Percentiles rank a stretch among this genome's conserved stretches.
Conservation (phyloP, 2,113 vertebrate genomes). For the Oostethus manadensis region DNA sequence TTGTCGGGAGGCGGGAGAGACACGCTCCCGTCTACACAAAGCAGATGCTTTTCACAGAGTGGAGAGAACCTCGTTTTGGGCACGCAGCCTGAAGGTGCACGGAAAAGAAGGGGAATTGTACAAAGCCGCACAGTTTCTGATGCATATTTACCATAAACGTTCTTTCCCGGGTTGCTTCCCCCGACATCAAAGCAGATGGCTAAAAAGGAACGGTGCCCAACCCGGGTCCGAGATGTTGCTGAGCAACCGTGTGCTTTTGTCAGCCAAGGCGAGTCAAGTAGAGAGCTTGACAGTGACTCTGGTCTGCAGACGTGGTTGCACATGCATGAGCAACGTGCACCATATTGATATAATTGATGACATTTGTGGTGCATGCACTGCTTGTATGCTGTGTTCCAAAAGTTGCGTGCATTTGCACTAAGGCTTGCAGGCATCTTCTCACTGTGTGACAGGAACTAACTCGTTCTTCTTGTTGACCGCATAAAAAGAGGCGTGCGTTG, state of each 20-base stretch:
- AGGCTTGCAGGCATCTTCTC: conserved; percentile 20
- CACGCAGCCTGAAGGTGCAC: conserved; percentile 52
- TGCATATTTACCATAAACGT: conserved; percentile 16
- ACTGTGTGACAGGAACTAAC: conserved; percentile 11
- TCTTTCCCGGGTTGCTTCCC: too few species aligned
- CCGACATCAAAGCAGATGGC: not conserved
- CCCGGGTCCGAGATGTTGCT: conserved; percentile 39
- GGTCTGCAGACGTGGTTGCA: not conserved
- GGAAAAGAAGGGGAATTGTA: conserved; percentile 18
- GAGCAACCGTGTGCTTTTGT: conserved; percentile 43
- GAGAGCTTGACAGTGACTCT: conserved; percentile 12
- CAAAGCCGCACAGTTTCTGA: conserved; percentile 4
- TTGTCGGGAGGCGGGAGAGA: conserved; percentile 28
- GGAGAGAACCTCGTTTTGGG: conserved; percentile 46
- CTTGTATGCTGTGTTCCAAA: not conserved
- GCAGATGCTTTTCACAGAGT: conserved; percentile 43
- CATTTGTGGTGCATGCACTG: conserved; percentile 10
- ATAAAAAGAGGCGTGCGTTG: conserved; percentile 31
- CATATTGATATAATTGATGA: not conserved
- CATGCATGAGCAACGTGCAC: not conserved
- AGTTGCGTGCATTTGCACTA: conserved; percentile 14
- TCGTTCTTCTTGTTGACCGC: conserved; percentile 34
- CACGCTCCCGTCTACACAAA: conserved; percentile 47
- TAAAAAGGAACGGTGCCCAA: not conserved
- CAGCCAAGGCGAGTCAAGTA: not conserved